Base-by-base conservation (phyloP, 2,113 vertebrate species). In the Dermatemys mawii region DNA sequence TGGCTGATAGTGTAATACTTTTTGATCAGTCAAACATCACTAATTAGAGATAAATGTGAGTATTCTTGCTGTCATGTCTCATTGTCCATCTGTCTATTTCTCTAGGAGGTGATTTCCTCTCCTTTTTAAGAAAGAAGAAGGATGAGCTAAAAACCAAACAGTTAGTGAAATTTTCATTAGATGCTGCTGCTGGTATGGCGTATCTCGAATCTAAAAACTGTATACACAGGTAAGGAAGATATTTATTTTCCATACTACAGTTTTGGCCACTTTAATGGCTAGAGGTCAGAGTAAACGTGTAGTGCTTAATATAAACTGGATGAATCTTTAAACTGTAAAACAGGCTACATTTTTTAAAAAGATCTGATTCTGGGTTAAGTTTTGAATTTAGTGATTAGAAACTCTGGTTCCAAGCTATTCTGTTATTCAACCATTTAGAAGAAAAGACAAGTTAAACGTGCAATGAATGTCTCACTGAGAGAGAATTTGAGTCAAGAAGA, bases 181-280 rank as follows among this genome's bases (percentile, higher is more conserved):
- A 99, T 89, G 99, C 98, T 93, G 99, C 99, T 70, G 98, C 98
- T 17, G 99, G 99, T 57, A 99, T 99, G 99, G 98, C 99, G 0
- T 99, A 99, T 97, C 98, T 99, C 0, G 99, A 99, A 97, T 98
- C 98, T 63, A 99, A 99, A 97, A 99, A 99, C 97, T 99, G 99
- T 84, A 99, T 99, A 96, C 99, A 99, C 98, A 99, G 99, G 99
- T 99, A 98, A 97, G 98, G 53, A 97, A 90, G 76, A 53, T 6
- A 29, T 38, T 81, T 81, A 91, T 86, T 89, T 92, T 84, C 73
- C 13, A 4, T 85, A 3, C 38, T 84, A 2, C 84, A 53, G 38
- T 86, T 96, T 93, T 82, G 5, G 21, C 81, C 7, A n/a, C 27
- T 93, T 84, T 70, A 75, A 81, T 60, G 84, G 4, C 29, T 78